Conservation (phyloP, 2,888 invertebrate genomes). For the Allophyes oxyacanthae region DNA sequence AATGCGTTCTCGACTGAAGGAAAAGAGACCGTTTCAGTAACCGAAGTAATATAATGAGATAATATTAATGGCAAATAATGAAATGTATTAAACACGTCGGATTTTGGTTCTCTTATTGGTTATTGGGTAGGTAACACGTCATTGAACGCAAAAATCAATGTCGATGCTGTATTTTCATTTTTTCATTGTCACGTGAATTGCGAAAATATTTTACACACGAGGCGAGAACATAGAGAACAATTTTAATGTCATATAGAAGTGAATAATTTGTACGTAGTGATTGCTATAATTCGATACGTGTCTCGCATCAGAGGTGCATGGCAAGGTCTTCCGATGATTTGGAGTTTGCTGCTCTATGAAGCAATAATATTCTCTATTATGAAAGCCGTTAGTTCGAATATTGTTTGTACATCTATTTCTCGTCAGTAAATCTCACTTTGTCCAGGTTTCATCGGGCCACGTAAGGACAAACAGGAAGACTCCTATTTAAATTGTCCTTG, state of each 20-base stretch:
- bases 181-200: slow-evolving; percentile 23
- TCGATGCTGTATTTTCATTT: slow-evolving; percentile 12
- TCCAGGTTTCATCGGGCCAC: slow-evolving; percentile 66
- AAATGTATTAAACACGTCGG: slow-evolving; percentile 23
- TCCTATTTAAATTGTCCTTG: slow-evolving; percentile 75
- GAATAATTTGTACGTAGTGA: slow-evolving; percentile 73
- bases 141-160: slow-evolving; percentile 23
- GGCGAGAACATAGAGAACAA: slow-evolving; percentile 56
- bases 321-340: slow-evolving; percentile 64
- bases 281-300: slow-evolving; percentile 80
- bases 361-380: slow-evolving; percentile 53
- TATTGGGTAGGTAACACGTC: too few relatives aligned
- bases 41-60: slow-evolving; percentile 16
- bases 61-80: slow-evolving; percentile 13
- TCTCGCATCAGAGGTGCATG: slow-evolving; percentile 69
- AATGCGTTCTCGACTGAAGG: slow-evolving; percentile 34
- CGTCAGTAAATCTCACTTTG: slow-evolving; percentile 52
- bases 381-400: slow-evolving; percentile 52
- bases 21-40: slow-evolving; percentile 19
- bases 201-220: slow-evolving; percentile 23
- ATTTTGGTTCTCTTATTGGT: slow-evolving; percentile 10
- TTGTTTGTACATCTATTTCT: slow-evolving; percentile 41
- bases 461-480: slow-evolving; percentile 84
- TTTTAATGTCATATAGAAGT: slow-evolving; percentile 65
- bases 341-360: slow-evolving; percentile 26